phyloP scores from a whole-genome alignment of 2,797 vertebrate species.

The Capromys pilorides region DNA sequence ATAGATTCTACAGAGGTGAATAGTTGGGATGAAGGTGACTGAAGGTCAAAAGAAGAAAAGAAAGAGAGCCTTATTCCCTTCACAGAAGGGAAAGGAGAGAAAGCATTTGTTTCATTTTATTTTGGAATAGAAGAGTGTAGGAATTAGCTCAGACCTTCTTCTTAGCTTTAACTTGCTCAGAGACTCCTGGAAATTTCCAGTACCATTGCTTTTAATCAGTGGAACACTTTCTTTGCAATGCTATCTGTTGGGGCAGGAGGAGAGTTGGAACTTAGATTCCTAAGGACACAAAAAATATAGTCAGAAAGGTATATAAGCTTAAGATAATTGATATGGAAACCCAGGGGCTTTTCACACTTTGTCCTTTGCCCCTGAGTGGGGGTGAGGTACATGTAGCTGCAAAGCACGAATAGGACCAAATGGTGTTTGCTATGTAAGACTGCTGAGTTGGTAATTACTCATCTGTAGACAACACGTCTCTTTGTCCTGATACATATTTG shows the following conservation, averaged over 20 bases:
- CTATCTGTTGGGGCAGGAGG: not conserved
- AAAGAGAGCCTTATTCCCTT: not conserved
- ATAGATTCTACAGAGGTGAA: not conserved
- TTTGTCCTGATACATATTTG: not conserved
- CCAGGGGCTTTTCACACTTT: not conserved
- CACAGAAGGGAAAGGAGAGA: not conserved
- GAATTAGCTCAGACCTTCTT: not conserved
- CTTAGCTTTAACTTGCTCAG: not conserved
- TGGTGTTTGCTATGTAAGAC: accelerated
- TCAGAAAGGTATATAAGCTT: not conserved
- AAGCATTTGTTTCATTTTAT: not conserved
- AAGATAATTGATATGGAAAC: not conserved
- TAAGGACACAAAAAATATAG: not conserved
- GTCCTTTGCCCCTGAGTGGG: not conserved
- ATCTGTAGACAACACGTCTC: accelerated
- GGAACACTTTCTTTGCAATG: not conserved
- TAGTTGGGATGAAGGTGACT: not conserved
- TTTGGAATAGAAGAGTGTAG: not conserved
- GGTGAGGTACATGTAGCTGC: not conserved
- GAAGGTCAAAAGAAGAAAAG: not conserved
- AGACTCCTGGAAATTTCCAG: not conserved
- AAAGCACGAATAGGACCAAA: not conserved
- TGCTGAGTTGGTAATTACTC: not conserved
- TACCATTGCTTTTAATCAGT: not conserved
- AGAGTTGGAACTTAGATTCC: not conserved